phyloP scores from a whole-genome alignment of 37 sponge, comb jelly and placozoan genomes.

The Aplysina aerophoba region DNA sequence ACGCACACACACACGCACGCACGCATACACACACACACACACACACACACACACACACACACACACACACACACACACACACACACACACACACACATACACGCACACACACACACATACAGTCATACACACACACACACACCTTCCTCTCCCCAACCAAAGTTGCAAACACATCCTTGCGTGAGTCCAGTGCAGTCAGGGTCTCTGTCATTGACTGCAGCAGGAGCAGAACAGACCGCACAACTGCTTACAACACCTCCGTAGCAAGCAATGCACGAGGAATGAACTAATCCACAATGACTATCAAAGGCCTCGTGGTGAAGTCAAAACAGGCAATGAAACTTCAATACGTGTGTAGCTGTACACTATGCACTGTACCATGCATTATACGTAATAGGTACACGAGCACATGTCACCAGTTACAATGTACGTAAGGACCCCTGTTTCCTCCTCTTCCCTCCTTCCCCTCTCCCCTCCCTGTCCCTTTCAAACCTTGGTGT shows the following conservation, averaged over 20 bases:
- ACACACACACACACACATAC: neutral
- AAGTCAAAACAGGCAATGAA: too few species aligned
- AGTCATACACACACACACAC: neutral
- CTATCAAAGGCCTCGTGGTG: too few species aligned
- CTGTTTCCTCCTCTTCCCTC: neutral
- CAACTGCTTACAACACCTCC: too few species aligned
- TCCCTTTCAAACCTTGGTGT: constrained; percentile 45
- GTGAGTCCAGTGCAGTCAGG: neutral
- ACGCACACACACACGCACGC: neutral
- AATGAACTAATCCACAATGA: too few species aligned
- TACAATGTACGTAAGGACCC: too few species aligned
- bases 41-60: neutral
- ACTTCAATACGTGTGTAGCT: too few species aligned
- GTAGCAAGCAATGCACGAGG: too few species aligned
- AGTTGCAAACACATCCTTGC: constrained; percentile 1
- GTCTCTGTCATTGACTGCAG: constrained; percentile 20
- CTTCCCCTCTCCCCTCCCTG: neutral
- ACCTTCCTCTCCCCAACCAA: constrained; percentile 22
- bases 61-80: neutral
- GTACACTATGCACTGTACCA: too few species aligned
- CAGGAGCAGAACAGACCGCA: too few species aligned
- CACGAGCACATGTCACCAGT: too few species aligned
- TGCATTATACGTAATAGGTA: too few species aligned
- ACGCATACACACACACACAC: neutral
- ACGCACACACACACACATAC: neutral